phyloP scores from a whole-genome alignment of 2,797 vertebrate genomes.

The Lepidocolaptes lacrymiger region DNA sequence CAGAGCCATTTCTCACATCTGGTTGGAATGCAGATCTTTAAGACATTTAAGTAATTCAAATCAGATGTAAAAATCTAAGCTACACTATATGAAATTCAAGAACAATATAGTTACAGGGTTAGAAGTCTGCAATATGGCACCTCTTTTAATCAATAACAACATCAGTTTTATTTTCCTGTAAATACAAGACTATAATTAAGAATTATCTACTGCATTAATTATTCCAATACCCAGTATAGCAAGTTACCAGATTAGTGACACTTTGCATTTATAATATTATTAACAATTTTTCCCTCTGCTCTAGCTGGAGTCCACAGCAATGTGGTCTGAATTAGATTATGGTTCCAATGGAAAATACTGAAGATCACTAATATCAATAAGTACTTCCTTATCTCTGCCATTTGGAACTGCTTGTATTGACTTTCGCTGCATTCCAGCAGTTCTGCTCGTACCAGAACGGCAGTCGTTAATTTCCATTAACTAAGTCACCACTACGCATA shows the following conservation, averaged over 20 bases:
- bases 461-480: constrained; percentile 59
- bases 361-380: constrained; percentile 70
- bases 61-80: constrained; percentile 64
- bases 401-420: constrained; percentile 61
- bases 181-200: constrained; percentile 45
- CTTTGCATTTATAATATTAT: background rate
- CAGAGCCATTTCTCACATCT: constrained; percentile 63
- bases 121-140: constrained; percentile 54
- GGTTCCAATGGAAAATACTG: constrained; percentile 33
- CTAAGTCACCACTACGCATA: background rate
- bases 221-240: background rate
- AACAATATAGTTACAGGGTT: constrained; percentile 53
- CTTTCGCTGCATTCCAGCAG: constrained; percentile 36
- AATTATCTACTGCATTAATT: constrained; percentile 41
- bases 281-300: background rate
- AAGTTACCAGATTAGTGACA: constrained; percentile 32
- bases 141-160: constrained; percentile 65
- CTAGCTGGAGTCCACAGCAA: background rate
- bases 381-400: constrained; percentile 29
- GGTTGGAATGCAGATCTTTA: constrained; percentile 55
- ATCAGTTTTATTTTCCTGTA: constrained; percentile 26
- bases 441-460: background rate
- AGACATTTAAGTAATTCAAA: constrained; percentile 63
- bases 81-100: constrained; percentile 61
- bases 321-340: background rate